Percentiles rank a stretch among this genome's conserved stretches.
Evolutionary conservation across 2,113 vertebrate species (phyloP).

Genomic region (Caretta caretta): DNA sequence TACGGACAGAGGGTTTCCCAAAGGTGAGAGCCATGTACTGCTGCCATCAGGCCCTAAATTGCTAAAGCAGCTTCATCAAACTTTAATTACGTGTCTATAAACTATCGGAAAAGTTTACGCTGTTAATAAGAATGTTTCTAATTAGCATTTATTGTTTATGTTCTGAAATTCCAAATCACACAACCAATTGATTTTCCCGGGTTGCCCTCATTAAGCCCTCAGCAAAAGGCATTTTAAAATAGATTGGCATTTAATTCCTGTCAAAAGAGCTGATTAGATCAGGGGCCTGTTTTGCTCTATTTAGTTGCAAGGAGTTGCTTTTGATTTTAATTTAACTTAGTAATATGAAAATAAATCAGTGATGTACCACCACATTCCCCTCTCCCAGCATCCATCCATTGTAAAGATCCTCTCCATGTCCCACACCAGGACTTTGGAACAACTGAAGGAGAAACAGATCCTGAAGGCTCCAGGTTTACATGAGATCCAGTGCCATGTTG

Average conservation of each 20-base stretch:
- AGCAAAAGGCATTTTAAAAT: slow-evolving; percentile 70
- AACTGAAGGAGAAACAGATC: slow-evolving; percentile 54
- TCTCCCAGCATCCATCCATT: background rate
- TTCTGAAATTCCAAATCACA: slow-evolving; percentile 71
- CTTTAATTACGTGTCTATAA: slow-evolving; percentile 54
- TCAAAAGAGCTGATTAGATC: slow-evolving; percentile 70
- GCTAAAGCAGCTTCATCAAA: slow-evolving; percentile 33
- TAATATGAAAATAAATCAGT: slow-evolving; percentile 60
- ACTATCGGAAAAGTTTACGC: slow-evolving; percentile 60
- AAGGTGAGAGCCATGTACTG: background rate
- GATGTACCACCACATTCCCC: background rate
- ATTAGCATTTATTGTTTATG: slow-evolving; percentile 76
- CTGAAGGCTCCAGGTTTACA: background rate
- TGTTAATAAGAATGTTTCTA: slow-evolving; percentile 68
- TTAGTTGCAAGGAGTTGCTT: slow-evolving; percentile 4
- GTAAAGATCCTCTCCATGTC: slow-evolving; percentile 20
- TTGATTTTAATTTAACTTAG: slow-evolving; percentile 64
- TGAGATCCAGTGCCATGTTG: slow-evolving; percentile 47
- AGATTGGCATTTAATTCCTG: slow-evolving; percentile 74
- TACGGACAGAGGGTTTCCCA: background rate
- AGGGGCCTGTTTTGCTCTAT: slow-evolving; percentile 48
- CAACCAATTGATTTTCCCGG: slow-evolving; percentile 72
- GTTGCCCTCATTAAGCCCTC: slow-evolving; percentile 58
- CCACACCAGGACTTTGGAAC: slow-evolving; percentile 36
- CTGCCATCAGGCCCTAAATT: background rate